Evolutionary conservation across 2,113 vertebrate species (phyloP).

Genomic region (Galeopterus variegatus): DNA sequence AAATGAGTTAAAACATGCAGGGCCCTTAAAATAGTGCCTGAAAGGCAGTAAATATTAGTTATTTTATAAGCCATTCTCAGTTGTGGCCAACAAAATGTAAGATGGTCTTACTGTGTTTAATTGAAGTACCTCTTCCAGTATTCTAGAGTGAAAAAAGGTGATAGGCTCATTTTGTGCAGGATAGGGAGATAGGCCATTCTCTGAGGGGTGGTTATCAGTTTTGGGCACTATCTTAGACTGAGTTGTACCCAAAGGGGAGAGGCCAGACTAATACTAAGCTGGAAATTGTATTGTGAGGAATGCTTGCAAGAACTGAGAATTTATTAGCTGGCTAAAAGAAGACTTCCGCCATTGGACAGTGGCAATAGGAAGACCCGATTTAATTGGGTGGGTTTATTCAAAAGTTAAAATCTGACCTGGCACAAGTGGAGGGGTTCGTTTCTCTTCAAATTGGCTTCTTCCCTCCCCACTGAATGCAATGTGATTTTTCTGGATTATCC

Average conservation of each 20-base stretch:
- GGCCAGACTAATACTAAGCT: background rate
- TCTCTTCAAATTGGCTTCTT: background rate
- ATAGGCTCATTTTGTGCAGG: background rate
- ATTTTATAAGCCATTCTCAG: background rate
- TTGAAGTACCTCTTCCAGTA: background rate
- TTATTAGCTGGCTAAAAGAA: background rate
- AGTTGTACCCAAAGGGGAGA: background rate
- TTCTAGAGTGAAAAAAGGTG: background rate
- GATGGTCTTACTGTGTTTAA: background rate
- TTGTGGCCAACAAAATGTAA: background rate
- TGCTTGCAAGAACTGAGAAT: background rate
- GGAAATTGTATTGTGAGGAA: background rate
- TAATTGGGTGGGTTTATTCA: background rate
- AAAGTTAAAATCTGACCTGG: background rate
- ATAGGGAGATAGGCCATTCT: background rate
- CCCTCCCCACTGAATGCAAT: background rate
- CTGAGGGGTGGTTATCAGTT: background rate
- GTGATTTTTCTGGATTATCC: fast-evolving
- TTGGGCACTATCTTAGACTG: background rate
- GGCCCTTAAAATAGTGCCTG: background rate
- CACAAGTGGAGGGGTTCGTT: too few species aligned
- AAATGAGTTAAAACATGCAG: background rate
- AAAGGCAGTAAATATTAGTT: background rate
- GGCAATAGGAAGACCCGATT: background rate
- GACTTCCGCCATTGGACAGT: background rate